Conservation (phyloP, 2,113 vertebrate genomes). For the Gallinago jamesoni region DNA sequence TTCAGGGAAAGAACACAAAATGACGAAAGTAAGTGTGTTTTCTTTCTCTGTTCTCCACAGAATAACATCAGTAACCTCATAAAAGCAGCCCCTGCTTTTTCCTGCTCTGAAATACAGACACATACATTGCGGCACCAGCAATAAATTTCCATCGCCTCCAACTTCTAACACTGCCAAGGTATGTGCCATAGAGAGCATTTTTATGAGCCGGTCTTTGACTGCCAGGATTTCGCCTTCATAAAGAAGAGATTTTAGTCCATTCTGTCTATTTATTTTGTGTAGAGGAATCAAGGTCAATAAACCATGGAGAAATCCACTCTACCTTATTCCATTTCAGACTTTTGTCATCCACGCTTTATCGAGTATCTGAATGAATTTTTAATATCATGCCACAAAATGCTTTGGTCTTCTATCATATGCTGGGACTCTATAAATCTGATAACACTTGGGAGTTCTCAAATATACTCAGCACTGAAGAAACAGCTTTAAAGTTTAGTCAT, state of each 20-base stretch:
- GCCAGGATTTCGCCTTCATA: conserved; percentile 76
- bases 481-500: conserved; percentile 86
- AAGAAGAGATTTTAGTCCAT: conserved; percentile 77
- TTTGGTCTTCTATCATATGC: conserved; percentile 79
- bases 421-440: conserved; percentile 80
- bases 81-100: conserved; percentile 60
- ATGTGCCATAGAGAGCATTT: conserved; percentile 69
- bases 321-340: conserved; percentile 73
- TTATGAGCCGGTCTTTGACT: conserved; percentile 71
- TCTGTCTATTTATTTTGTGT: conserved; percentile 80
- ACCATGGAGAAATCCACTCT: conserved; percentile 77
- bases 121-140: conserved; percentile 9
- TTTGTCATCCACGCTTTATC: conserved; percentile 79
- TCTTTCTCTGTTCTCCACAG: conserved; percentile 39
- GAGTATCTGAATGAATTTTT: conserved; percentile 81
- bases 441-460: conserved; percentile 82
- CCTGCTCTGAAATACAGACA: conserved; percentile 54
- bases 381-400: conserved; percentile 78
- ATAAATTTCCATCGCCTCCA: conserved; percentile 66
- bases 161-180: conserved; percentile 55
- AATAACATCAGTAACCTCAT: conserved; percentile 51
- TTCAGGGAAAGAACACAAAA: conserved; percentile 22
- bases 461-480: conserved; percentile 78
- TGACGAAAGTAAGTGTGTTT: conserved; percentile 27
- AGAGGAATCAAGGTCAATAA: conserved; percentile 80